Conservation (phyloP, 2,113 vertebrate genomes). For the Pleuronectes platessa region DNA sequence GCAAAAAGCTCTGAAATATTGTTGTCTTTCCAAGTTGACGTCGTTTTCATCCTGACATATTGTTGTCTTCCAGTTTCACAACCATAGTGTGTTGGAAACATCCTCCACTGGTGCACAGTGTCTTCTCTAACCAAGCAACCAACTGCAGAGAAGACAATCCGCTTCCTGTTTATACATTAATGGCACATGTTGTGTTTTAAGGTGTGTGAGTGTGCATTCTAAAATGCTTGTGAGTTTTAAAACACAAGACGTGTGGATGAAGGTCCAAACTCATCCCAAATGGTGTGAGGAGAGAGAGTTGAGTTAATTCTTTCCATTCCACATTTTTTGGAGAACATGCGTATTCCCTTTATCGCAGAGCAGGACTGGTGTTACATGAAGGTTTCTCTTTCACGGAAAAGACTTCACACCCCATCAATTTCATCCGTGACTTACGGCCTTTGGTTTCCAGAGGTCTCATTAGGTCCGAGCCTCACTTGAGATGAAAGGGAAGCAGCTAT, state of each 20-base stretch:
- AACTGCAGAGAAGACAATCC: not conserved
- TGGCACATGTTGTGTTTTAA: too few relatives aligned
- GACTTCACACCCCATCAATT: not conserved
- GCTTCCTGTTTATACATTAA: too few relatives aligned
- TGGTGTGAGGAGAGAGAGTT: not conserved
- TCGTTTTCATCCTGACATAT: too few relatives aligned
- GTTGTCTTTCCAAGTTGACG: too few relatives aligned
- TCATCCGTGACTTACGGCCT: not conserved
- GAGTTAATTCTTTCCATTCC: not conserved
- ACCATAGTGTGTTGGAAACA: not conserved
- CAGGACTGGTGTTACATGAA: slow-evolving; percentile 2
- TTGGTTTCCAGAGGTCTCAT: slow-evolving; percentile 19
- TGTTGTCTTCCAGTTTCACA: too few relatives aligned
- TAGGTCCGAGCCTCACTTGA: not conserved
- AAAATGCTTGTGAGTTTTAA: too few relatives aligned
- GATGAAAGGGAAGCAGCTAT: slow-evolving; percentile 24
- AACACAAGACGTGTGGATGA: too few relatives aligned
- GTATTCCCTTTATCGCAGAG: not conserved
- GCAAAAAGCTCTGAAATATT: too few relatives aligned
- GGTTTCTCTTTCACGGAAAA: slow-evolving; percentile 40
- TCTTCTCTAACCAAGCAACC: not conserved
- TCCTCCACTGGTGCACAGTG: not conserved
- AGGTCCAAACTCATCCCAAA: not conserved
- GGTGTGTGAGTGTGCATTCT: too few relatives aligned
- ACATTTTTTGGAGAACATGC: not conserved